Evolutionary conservation across 2,797 vertebrate genomes (phyloP).

Genomic region (Sebastes aleutianus): DNA sequence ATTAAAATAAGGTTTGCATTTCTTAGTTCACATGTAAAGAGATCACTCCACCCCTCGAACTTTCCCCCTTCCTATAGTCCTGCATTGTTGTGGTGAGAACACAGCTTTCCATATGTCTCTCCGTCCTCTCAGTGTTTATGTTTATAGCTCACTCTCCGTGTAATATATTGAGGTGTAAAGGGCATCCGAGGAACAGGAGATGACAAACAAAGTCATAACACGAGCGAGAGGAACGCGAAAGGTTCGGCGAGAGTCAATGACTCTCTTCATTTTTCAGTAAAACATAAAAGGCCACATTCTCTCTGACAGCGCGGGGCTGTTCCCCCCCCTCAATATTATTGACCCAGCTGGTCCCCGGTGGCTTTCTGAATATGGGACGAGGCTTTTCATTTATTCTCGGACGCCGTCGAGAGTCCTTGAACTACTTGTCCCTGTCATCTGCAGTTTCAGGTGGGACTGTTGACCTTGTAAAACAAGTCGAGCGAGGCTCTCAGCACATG

Average conservation of each 20-base stretch:
- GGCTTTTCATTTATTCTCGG: constrained; percentile 68
- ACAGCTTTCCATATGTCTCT: background rate
- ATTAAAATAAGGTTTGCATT: background rate
- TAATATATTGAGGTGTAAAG: constrained; percentile 19
- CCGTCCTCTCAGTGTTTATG: constrained; percentile 13
- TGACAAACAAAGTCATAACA: constrained; percentile 65
- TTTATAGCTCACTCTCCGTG: constrained; percentile 16
- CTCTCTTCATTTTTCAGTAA: constrained; percentile 31
- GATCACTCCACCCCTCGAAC: background rate
- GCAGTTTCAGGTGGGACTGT: constrained; percentile 49
- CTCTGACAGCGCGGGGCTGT: background rate
- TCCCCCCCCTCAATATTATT: constrained; percentile 35
- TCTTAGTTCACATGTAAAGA: background rate
- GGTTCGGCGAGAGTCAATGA: constrained; percentile 1
- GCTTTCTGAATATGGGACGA: constrained; percentile 65
- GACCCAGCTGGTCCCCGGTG: constrained; percentile 58
- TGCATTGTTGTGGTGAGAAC: background rate
- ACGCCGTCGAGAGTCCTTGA: constrained; percentile 62
- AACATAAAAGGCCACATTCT: constrained; percentile 45
- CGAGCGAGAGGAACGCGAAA: constrained; percentile 16
- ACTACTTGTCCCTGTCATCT: constrained; percentile 62
- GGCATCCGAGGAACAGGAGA: constrained; percentile 30
- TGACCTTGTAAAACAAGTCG: constrained; percentile 64
- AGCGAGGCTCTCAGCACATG: constrained; percentile 2
- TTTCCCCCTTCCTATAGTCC: background rate